Percentiles rank a stretch among this genome's conserved stretches.
phyloP scores from a whole-genome alignment of 2,797 vertebrate species.

The Chrysocyon brachyurus region DNA sequence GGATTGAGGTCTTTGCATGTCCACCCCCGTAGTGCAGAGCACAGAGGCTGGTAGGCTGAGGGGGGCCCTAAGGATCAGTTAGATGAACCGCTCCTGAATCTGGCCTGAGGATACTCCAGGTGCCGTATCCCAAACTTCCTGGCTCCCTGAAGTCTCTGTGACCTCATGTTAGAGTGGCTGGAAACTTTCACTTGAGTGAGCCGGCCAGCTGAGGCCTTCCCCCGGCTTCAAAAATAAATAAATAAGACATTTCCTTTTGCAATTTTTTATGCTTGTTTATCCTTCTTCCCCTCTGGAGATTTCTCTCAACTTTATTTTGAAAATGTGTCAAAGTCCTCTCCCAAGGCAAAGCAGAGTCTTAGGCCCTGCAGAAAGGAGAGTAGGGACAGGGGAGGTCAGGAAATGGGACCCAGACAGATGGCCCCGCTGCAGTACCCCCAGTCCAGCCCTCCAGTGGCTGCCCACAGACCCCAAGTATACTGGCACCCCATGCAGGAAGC shows the following conservation, averaged over 20 bases:
- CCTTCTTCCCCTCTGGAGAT: conserved; percentile 47
- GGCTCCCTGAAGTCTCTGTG: neutral
- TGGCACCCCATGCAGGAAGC: neutral
- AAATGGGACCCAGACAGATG: neutral
- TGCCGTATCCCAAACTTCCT: neutral
- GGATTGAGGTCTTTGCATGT: neutral
- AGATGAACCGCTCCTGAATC: neutral
- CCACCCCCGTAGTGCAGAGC: neutral
- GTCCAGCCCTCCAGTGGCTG: neutral
- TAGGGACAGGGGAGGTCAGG: neutral
- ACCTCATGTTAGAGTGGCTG: neutral
- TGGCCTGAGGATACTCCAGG: neutral
- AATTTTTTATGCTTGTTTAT: conserved; percentile 61
- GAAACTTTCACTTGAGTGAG: conserved; percentile 56
- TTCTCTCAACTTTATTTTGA: conserved; percentile 61
- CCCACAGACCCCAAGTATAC: neutral
- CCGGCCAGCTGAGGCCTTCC: neutral
- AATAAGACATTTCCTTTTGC: conserved; percentile 51
- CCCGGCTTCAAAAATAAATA: neutral
- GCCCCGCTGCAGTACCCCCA: no score
- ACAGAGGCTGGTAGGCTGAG: neutral
- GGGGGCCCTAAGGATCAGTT: neutral
- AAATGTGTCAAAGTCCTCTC: conserved; percentile 63
- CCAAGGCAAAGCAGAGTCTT: neutral
- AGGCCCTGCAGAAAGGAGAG: neutral